Evolutionary conservation across 2,113 vertebrate genomes (phyloP), one percentile per base, ranked within the genome.

Genomic region (Nettapus auritus): DNA sequence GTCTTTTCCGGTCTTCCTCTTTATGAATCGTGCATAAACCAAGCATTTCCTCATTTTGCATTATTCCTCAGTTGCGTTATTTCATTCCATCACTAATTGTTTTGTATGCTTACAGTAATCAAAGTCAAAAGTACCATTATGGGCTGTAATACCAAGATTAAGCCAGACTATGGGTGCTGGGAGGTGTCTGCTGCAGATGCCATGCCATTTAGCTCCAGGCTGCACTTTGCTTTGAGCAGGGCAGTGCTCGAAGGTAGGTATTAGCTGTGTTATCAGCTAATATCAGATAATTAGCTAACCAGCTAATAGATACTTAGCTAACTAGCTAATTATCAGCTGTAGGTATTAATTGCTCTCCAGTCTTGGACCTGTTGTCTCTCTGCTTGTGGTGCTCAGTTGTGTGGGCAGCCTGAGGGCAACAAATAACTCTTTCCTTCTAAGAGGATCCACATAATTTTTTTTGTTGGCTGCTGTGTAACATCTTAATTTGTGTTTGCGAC

Each of bases 21-120:
- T 84, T 42, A 81, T 66, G 25, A 82, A 19, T 67, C 62, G 76
- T 69, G 17, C 82, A 87, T 84, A 86, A 95, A 77, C 22, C 11
- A 89, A 76, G 4, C 66, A 23, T 79, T 66, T 82, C 15, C 26
- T 86, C 4, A 1, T 90, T 91, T 92, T 64, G 46, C 46, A 48
- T 48, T 48, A 48, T 48, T 64, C 26, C 57, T 94, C n/a, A 23
- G 34, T 31, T 88, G 29, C 20, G 9, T 78, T 93, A 57, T 46
- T 94, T 90, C 18, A 57, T 66, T 89, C 52, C 57, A 55, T 82
- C 38, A 82, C 42, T 79, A 2, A 68, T 11, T 69, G 28, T 6
- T 74, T 87, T 0, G 1, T 62, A 44, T 4, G 4, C 29, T 62
- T 74, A n/a, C 1, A 68, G 53, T 29, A 53, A 1, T 56, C 67